These are phyloP conservation scores for Aldrovandia affinis DNA, from an alignment of 2,797 vertebrate genomes.

Conservation along the genomic window DNA sequence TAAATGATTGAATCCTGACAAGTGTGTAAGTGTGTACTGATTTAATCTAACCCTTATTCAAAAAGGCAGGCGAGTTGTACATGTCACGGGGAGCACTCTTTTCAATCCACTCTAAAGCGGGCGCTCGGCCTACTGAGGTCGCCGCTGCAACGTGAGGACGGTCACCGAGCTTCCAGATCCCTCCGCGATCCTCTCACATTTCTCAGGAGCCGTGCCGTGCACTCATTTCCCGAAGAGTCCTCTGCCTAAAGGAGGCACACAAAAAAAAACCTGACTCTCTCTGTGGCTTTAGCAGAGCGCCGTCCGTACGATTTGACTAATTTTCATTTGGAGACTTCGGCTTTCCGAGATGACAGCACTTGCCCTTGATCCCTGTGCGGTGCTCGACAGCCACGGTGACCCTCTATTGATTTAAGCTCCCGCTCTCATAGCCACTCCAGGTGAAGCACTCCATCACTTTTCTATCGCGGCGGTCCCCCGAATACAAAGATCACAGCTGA, in stretches of 20 bases:
- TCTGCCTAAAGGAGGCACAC: not conserved
- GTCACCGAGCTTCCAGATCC: not conserved
- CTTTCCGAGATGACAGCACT: not conserved
- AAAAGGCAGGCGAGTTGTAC: not conserved
- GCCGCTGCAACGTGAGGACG: not conserved
- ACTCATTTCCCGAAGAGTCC: not conserved
- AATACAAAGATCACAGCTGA: not conserved
- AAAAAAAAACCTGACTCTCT: too few species aligned
- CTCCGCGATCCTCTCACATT: not conserved
- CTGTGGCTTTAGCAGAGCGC: not conserved
- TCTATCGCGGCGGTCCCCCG: not conserved
- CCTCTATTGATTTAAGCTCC: conserved; percentile 8
- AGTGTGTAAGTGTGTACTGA: not conserved
- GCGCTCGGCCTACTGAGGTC: not conserved
- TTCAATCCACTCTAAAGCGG: not conserved
- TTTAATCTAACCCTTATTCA: not conserved
- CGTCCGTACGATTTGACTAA: not conserved
- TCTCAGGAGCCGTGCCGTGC: not conserved
- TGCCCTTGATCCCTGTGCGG: not conserved
- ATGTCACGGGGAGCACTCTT: not conserved
- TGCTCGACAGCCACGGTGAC: not conserved
- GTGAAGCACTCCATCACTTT: conserved; percentile 3
- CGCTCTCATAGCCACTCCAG: not conserved
- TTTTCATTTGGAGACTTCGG: not conserved
- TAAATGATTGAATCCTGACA: not conserved